Evolutionary conservation across 2,888 invertebrate species (phyloP), one percentile per base, ranked within the genome.

Genomic region (Calliphora vomitoria): DNA sequence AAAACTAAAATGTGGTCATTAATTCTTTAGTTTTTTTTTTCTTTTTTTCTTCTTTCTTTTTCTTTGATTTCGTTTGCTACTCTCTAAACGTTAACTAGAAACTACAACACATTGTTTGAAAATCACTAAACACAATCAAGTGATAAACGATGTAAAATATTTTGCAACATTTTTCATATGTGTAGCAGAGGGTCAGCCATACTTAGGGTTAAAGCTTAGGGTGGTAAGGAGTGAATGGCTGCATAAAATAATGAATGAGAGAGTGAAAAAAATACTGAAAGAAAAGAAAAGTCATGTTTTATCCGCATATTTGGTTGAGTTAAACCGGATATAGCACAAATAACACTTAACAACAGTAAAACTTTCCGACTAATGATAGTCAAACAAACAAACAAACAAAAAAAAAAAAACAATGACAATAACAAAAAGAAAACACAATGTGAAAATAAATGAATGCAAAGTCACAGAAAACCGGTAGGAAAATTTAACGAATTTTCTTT

Each of bases 301-400:
- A 69, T 80, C n/a, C 64, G 31, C 66, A 47, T 41, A 68, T 50
- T 79, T 55, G 76, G 62, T 78, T 72, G 35, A 75, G 60, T 20
- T 69, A 79, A 87, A 69, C 81, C 87, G 89, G 88, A 86, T 89
- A 89, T 82, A 87, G 89, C 90, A 91, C 91, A 91, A 91, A 91
- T 92, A 92, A 92, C 91, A 92, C 91, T 92, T 92, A 91, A 92
- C 93, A 92, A 92, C 90, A 91, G 90, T 91, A 91, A 68, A 92
- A 91, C 92, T 92, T 91, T 92, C 89, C 91, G 93, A 92, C 92
- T 92, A 92, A 92, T 92, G 92, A 92, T 91, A 91, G 92, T 90
- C 90, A 91, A 91, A 91, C 90, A 91, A 91, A 91, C 91, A 25
- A 66, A n/a, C n/a, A n/a, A n/a, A n/a, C n/a, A n/a, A n/a, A 8